Conservation (phyloP, 2,113 vertebrate species). For the Agelaius tricolor region DNA sequence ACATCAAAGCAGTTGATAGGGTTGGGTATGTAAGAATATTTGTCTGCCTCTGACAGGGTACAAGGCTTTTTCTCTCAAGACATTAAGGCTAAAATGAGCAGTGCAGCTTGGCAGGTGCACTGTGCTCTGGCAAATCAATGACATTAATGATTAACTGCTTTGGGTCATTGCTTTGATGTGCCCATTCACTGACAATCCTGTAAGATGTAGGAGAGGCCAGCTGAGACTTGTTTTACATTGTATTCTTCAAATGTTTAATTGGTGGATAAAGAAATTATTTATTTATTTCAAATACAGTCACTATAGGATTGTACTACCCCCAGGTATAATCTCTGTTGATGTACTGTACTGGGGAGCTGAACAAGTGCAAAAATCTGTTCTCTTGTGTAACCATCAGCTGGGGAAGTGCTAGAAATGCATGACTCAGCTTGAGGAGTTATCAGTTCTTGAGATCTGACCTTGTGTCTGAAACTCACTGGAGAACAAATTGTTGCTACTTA, state of each 20-base stretch:
- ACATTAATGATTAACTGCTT: not conserved
- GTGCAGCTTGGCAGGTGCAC: not conserved
- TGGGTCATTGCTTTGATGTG: not conserved
- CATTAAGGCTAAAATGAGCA: not conserved
- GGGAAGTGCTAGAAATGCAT: not conserved
- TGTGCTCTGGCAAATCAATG: not conserved
- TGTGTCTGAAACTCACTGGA: not conserved
- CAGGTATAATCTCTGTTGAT: not conserved
- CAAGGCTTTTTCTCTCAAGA: not conserved
- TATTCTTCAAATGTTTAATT: not conserved
- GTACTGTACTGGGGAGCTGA: not conserved
- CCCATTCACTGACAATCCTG: not conserved
- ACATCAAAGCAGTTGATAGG: not conserved
- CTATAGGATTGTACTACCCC: not conserved
- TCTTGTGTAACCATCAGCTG: not conserved
- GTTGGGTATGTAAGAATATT: not conserved
- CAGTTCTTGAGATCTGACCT: not conserved
- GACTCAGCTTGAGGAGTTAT: not conserved
- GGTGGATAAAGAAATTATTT: not conserved
- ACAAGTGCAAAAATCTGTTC: not conserved
- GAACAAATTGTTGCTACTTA: not conserved
- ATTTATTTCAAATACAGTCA: not conserved
- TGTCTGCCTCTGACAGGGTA: not conserved
- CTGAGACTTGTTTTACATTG: not conserved
- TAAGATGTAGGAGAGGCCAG: not conserved